These are phyloP conservation scores for Chrysomela aeneicollis DNA, from an alignment of 2,888 invertebrate species.

Conservation along the genomic window DNA sequence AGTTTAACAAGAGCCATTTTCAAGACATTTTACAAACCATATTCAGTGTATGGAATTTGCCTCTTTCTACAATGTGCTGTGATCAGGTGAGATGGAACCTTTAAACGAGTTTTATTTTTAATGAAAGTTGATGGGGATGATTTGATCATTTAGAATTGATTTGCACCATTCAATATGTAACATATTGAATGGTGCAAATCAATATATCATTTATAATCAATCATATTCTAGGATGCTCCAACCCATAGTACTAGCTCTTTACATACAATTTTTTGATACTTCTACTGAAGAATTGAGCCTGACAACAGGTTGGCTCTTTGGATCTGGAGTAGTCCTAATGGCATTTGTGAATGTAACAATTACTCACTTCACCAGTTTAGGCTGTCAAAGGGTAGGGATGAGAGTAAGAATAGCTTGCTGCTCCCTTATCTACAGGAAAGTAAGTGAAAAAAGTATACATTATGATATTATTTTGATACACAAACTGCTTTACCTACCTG, in stretches of 20 bases:
- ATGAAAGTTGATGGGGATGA: no score
- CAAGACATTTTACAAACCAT: slow-evolving; percentile 68
- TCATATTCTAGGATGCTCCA: slow-evolving; percentile 65
- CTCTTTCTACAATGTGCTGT: slow-evolving; percentile 66
- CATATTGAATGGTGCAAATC: no score
- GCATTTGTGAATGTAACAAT: slow-evolving; percentile 68
- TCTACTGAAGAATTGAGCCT: slow-evolving; percentile 62
- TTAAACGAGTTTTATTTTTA: not conserved
- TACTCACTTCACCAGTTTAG: slow-evolving; percentile 70
- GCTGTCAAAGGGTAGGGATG: slow-evolving; percentile 76
- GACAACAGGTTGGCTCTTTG: slow-evolving; percentile 72
- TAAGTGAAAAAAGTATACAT: slow-evolving; percentile 60
- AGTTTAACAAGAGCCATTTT: slow-evolving; percentile 68
- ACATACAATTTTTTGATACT: slow-evolving; percentile 67
- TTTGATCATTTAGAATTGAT: no score
- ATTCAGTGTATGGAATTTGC: slow-evolving; percentile 67
- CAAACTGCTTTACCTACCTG: no score
- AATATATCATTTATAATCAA: slow-evolving; percentile 4
- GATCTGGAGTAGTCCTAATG: slow-evolving; percentile 68
- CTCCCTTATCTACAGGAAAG: slow-evolving; percentile 85
- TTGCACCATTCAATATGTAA: no score
- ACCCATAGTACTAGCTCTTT: slow-evolving; percentile 68
- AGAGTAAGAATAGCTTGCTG: slow-evolving; percentile 79
- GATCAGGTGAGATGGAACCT: slow-evolving; percentile 66
- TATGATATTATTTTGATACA: no score